phyloP scores from a whole-genome alignment of 2,888 invertebrate species.

The Harmothoe impar region DNA sequence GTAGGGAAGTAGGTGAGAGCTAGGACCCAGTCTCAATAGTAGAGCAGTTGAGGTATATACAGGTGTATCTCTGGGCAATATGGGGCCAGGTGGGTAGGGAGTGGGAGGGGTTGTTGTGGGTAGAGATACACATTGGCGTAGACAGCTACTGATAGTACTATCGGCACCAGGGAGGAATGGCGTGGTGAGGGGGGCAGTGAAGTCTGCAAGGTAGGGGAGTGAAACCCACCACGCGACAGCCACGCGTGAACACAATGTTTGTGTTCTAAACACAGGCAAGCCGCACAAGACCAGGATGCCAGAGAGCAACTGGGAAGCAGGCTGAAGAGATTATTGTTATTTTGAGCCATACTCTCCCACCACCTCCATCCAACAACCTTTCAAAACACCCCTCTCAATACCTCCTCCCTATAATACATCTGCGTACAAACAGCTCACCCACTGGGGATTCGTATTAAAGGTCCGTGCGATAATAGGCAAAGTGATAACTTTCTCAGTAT shows the following conservation, averaged over 20 bases:
- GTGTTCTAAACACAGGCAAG: background rate
- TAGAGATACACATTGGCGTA: no score
- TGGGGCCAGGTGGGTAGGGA: background rate
- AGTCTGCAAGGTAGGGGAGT: background rate
- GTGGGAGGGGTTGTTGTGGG: background rate
- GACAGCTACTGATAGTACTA: no score
- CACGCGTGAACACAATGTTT: background rate
- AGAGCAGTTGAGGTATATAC: no score
- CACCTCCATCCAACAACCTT: background rate
- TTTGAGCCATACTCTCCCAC: background rate
- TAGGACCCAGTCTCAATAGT: background rate
- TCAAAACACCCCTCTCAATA: background rate
- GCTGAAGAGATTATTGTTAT: background rate
- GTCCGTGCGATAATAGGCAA: background rate
- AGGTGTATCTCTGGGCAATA: background rate
- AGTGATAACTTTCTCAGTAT: background rate
- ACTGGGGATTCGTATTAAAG: no score
- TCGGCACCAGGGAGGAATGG: background rate
- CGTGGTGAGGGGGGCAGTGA: background rate
- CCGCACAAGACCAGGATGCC: background rate
- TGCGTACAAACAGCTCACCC: background rate
- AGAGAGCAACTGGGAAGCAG: background rate
- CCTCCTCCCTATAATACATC: background rate
- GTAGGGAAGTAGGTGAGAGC: background rate
- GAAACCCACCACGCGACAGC: background rate